A percentile compares a stretch with the other conserved stretches of the same genome.
Evolutionary conservation across 2,113 vertebrate species (phyloP).

Genomic region (Seriola aureovittata): DNA sequence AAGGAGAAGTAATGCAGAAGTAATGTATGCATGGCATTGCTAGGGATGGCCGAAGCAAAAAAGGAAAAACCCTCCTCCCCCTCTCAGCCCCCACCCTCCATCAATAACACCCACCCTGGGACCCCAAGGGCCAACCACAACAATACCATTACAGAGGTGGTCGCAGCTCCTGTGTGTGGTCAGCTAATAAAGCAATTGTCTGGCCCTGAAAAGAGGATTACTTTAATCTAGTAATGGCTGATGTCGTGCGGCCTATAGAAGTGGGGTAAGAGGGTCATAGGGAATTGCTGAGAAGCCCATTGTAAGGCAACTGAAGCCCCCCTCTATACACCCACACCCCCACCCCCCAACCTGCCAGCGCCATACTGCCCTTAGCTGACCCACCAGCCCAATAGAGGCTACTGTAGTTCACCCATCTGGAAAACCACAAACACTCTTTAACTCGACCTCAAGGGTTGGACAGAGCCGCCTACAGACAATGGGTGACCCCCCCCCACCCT

Average conservation of each 20-base stretch:
- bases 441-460: slow-evolving; percentile 39
- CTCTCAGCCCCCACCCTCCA: slow-evolving; percentile 26
- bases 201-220: slow-evolving; percentile 84
- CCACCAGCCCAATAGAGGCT: slow-evolving; percentile 52
- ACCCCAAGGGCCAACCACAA: slow-evolving; percentile 71
- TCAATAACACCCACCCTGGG: slow-evolving; percentile 40
- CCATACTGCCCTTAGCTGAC: slow-evolving; percentile 56
- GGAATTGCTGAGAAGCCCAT: slow-evolving; percentile 69
- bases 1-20: slow-evolving; percentile 3
- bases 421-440: slow-evolving; percentile 64
- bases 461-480: slow-evolving; percentile 29
- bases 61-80: slow-evolving; percentile 3
- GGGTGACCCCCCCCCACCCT: not conserved
- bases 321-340: not conserved
- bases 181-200: slow-evolving; percentile 84
- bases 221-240: slow-evolving; percentile 84
- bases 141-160: slow-evolving; percentile 81
- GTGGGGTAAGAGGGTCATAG: slow-evolving; percentile 71
- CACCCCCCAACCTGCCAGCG: no score
- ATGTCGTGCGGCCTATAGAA: slow-evolving; percentile 62
- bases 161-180: slow-evolving; percentile 80
- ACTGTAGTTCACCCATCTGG: slow-evolving; percentile 76
- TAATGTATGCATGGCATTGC: slow-evolving; percentile 54
- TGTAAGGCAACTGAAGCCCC: slow-evolving; percentile 54
- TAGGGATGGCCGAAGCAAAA: slow-evolving; percentile 52